Evolutionary conservation across 2,113 vertebrate species (phyloP).

Genomic region (Pluvianellus socialis): DNA sequence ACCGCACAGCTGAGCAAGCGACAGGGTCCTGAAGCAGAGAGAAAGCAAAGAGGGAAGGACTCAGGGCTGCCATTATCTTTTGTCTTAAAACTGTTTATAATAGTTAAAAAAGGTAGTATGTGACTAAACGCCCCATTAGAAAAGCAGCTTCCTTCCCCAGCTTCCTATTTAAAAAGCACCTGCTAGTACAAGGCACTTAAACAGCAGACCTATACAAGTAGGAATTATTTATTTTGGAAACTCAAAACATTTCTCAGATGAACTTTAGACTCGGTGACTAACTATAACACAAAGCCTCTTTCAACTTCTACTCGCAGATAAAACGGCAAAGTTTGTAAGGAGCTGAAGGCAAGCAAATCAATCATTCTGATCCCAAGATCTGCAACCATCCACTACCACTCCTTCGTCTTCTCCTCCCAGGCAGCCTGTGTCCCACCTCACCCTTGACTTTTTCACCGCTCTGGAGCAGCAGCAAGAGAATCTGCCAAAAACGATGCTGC

Average conservation of each 20-base stretch:
- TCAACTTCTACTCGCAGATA: not conserved
- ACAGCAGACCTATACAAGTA: accelerated
- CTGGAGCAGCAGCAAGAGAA: not conserved
- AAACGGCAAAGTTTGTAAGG: not conserved
- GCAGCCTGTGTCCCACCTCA: not conserved
- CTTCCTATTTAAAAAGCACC: not conserved
- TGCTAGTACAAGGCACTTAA: not conserved
- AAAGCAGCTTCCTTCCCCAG: not conserved
- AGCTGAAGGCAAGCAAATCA: not conserved
- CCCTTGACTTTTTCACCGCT: accelerated
- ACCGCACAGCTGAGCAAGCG: not conserved
- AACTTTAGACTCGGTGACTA: not conserved
- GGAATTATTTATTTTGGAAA: not conserved
- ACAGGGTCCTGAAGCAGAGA: not conserved
- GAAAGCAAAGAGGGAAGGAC: not conserved
- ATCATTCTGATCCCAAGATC: accelerated
- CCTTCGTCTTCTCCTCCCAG: not conserved
- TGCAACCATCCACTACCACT: accelerated
- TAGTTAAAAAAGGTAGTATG: accelerated
- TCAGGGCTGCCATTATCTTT: not conserved
- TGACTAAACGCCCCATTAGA: not conserved
- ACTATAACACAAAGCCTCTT: not conserved
- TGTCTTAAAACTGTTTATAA: not conserved
- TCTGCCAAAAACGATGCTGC: not conserved
- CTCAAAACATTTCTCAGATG: not conserved